A percentile compares a stretch with the other conserved stretches of the same genome.
These are phyloP conservation scores for Laodelphax striatellus DNA, from an alignment of 1,140 invertebrate genomes.

Conservation along the genomic window DNA sequence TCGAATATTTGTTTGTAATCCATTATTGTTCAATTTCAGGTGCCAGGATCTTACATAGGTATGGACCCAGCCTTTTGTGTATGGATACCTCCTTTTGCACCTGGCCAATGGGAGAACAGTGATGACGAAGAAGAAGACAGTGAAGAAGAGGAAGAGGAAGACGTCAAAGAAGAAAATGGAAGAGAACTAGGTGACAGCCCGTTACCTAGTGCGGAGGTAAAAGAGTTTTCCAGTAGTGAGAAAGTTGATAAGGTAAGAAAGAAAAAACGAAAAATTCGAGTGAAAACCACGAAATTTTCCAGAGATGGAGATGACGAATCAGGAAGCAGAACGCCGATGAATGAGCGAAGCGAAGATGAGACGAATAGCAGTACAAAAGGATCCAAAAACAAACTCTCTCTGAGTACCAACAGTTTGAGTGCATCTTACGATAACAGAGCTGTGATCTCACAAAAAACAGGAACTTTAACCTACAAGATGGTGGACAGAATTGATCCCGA, in stretches of 20 bases:
- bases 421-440: no score
- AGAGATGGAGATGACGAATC: conserved; percentile 16
- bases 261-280: conserved; percentile 13
- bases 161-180: not conserved
- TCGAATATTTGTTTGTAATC: no score
- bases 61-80: conserved; percentile 79
- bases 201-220: not conserved
- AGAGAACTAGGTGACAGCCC: not conserved
- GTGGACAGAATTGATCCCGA: conserved; percentile 23
- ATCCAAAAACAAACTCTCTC: not conserved
- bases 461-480: conserved; percentile 4
- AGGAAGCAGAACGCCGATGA: conserved; percentile 7
- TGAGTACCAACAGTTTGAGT: not conserved
- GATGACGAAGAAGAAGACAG: conserved; percentile 14
- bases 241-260: not conserved
- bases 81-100: conserved; percentile 67
- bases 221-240: not conserved
- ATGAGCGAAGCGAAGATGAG: conserved; percentile 10
- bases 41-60: conserved; percentile 68
- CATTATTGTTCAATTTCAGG: not conserved
- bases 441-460: not conserved
- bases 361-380: conserved; percentile 2
- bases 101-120: conserved; percentile 20
- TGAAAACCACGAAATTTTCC: conserved; percentile 20
- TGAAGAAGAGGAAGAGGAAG: not conserved